Percentiles rank a stretch among this genome's conserved stretches.
Evolutionary conservation across 2,113 vertebrate species (phyloP).

Genomic region (Saguinus imperator): DNA sequence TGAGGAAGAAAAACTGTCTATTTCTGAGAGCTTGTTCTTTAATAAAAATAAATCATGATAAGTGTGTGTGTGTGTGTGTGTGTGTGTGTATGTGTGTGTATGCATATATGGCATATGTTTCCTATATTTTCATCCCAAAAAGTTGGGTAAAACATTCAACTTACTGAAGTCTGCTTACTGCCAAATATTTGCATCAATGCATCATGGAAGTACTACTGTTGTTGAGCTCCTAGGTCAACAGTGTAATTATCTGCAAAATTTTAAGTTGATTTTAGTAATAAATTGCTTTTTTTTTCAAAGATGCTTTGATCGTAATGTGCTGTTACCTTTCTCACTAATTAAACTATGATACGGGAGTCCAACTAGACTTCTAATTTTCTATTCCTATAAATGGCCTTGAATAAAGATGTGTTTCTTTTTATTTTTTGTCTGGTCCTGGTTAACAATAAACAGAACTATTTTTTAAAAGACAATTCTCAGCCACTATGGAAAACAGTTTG

Average conservation of each 20-base stretch:
- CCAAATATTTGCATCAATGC: background rate
- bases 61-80: background rate
- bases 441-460: background rate
- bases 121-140: constrained; percentile 9
- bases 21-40: constrained; percentile 15
- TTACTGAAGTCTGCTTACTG: background rate
- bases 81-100: background rate
- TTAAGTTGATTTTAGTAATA: background rate
- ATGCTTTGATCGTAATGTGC: background rate
- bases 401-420: background rate
- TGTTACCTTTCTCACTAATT: background rate
- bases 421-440: background rate
- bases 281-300: background rate
- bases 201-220: background rate
- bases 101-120: background rate
- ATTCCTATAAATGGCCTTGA: background rate
- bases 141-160: background rate
- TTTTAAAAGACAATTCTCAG: background rate
- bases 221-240: background rate
- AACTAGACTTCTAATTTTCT: background rate
- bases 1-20: background rate
- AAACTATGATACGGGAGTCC: background rate
- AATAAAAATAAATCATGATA: constrained; percentile 41
- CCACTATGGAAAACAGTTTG: background rate
- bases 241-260: background rate